Conservation (phyloP, 2,888 invertebrate genomes). For the Strigamia maritima region DNA sequence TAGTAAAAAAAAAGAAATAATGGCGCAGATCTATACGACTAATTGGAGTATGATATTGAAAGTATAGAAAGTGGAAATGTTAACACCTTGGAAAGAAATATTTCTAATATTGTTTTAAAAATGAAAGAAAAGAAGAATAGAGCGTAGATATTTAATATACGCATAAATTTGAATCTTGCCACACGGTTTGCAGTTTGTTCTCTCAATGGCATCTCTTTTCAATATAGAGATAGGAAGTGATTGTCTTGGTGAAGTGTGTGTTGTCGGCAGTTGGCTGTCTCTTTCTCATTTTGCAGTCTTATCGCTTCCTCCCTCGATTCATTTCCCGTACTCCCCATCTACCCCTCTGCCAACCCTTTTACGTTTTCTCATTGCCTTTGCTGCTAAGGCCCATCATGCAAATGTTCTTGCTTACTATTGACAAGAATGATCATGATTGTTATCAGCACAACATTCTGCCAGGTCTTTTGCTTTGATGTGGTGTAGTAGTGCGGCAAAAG, state of each 20-base stretch:
- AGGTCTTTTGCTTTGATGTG: background rate
- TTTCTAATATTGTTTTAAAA: background rate
- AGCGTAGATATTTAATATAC: background rate
- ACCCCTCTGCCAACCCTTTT: conserved; percentile 18
- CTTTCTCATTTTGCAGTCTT: conserved; percentile 34
- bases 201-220: conserved; percentile 18
- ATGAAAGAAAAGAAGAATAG: background rate
- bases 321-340: conserved; percentile 4
- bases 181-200: conserved; percentile 31
- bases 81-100: background rate
- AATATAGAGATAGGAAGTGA: conserved; percentile 30
- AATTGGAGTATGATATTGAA: background rate
- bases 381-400: conserved; percentile 24
- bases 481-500: background rate
- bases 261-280: conserved; percentile 27
- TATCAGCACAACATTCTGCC: background rate
- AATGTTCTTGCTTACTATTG: conserved; percentile 17
- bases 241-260: conserved; percentile 30
- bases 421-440: conserved; percentile 29
- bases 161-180: background rate
- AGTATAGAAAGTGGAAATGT: background rate
- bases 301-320: conserved; percentile 34
- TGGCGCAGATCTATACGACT: background rate
- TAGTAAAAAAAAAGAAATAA: background rate
- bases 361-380: conserved; percentile 26